Conservation (phyloP, 1,140 invertebrate species). For the Achatina immaculata region DNA sequence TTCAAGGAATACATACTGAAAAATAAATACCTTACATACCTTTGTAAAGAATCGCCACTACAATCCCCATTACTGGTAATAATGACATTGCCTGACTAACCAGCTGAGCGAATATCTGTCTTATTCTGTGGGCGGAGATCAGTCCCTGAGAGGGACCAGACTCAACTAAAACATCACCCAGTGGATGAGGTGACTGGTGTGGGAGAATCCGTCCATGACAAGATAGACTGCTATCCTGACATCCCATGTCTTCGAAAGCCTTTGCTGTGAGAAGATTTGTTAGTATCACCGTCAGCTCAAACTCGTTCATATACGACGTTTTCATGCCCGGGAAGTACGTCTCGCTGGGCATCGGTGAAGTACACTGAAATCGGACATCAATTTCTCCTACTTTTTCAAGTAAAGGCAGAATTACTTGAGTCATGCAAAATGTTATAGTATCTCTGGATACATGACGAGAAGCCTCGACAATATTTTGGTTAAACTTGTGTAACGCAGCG, state of each 20-base stretch:
- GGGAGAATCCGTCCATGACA: constrained; percentile 26
- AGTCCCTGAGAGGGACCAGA: constrained; percentile 23
- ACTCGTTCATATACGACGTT: constrained; percentile 38
- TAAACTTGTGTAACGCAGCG: constrained; percentile 36
- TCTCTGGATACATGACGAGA: constrained; percentile 41
- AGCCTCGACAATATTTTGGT: constrained; percentile 42
- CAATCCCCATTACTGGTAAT: constrained; percentile 2
- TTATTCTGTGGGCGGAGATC: constrained; percentile 15
- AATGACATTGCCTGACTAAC: constrained; percentile 10
- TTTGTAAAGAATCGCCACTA: constrained; percentile 12
- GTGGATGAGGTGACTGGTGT: constrained; percentile 29
- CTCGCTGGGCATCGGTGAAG: constrained; percentile 39
- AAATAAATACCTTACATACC: constrained; percentile 14
- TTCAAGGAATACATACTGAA: neutral
- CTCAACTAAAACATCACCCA: constrained; percentile 24
- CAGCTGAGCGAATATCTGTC: constrained; percentile 24
- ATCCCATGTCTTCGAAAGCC: constrained; percentile 23
- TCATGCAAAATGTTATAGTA: constrained; percentile 42
- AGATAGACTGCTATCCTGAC: constrained; percentile 14
- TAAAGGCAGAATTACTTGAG: constrained; percentile 38
- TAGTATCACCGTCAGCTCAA: constrained; percentile 43
- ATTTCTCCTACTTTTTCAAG: constrained; percentile 31
- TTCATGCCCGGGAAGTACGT: constrained; percentile 44
- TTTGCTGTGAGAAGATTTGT: constrained; percentile 33
- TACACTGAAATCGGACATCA: constrained; percentile 42